Percentiles rank a stretch among this genome's conserved stretches.
phyloP scores from a whole-genome alignment of 2,797 vertebrate species.

The Apogon hyalosoma region DNA sequence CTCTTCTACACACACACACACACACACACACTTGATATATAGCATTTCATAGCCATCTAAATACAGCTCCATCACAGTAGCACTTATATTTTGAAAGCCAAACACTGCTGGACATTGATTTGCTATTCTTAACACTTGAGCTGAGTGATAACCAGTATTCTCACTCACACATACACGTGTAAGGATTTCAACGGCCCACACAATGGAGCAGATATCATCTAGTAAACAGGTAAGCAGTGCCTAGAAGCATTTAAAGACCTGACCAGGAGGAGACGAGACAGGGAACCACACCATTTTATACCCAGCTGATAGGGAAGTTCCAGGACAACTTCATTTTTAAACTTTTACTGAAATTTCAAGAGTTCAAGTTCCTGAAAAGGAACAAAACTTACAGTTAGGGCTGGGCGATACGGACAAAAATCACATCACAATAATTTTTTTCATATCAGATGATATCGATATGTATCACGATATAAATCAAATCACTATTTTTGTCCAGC shows the following conservation, averaged over 20 bases:
- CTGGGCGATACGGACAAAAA: no score
- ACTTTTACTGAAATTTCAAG: no score
- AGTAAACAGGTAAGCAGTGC: neutral
- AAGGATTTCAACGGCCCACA: constrained; percentile 9
- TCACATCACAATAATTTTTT: no score
- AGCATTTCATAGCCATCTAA: constrained; percentile 53
- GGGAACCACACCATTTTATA: neutral
- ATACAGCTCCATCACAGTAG: constrained; percentile 50
- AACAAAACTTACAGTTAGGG: no score
- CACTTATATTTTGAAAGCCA: constrained; percentile 57
- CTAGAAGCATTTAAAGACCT: neutral
- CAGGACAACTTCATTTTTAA: no score
- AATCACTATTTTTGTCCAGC: no score
- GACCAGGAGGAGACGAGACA: neutral
- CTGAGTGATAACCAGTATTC: constrained; percentile 45
- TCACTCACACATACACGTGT: constrained; percentile 15
- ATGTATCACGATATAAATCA: no score
- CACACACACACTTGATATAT: constrained; percentile 48
- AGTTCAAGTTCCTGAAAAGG: no score
- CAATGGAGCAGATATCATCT: neutral
- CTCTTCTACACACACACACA: constrained; percentile 16
- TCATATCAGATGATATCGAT: no score
- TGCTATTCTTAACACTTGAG: constrained; percentile 60
- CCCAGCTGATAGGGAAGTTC: no score
- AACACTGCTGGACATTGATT: constrained; percentile 65